Conservation (phyloP, 2,113 vertebrate species). For the Rhabdornis inornatus region DNA sequence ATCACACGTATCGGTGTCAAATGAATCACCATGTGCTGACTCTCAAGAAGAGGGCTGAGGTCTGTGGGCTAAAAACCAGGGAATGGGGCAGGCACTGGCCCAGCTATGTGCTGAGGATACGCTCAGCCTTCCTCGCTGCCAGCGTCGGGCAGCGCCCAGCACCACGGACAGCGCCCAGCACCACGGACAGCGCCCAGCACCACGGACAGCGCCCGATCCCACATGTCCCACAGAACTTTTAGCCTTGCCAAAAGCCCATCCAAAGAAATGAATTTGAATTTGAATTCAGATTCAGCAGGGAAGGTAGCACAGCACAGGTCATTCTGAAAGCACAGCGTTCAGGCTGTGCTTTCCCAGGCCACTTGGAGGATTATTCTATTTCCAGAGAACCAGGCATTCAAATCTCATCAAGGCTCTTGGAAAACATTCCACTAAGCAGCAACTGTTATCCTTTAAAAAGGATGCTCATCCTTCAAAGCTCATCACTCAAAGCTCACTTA, state of each 20-base stretch:
- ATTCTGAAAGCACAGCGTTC: not conserved
- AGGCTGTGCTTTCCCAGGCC: not conserved
- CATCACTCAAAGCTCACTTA: not conserved
- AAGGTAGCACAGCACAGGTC: not conserved
- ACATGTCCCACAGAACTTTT: accelerated
- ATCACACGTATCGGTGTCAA: not conserved
- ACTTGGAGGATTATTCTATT: not conserved
- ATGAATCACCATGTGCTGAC: accelerated
- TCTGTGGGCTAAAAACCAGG: not conserved
- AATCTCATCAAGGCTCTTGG: not conserved
- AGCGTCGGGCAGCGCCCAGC: accelerated
- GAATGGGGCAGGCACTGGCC: not conserved
- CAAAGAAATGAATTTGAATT: not conserved
- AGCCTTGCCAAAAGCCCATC: not conserved
- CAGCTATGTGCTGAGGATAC: accelerated
- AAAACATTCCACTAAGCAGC: not conserved
- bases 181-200: accelerated
- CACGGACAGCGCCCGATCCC: accelerated
- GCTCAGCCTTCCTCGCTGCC: accelerated
- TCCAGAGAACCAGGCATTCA: not conserved
- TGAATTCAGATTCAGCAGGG: accelerated
- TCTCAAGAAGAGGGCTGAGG: not conserved
- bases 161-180: not conserved
- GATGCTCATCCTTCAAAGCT: not conserved
- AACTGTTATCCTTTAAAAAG: not conserved